Evolutionary conservation across 53 echinoderm and acorn worm genomes (phyloP), one percentile per base, ranked within the genome.

Genomic region (Hippasteria phrygiana): DNA sequence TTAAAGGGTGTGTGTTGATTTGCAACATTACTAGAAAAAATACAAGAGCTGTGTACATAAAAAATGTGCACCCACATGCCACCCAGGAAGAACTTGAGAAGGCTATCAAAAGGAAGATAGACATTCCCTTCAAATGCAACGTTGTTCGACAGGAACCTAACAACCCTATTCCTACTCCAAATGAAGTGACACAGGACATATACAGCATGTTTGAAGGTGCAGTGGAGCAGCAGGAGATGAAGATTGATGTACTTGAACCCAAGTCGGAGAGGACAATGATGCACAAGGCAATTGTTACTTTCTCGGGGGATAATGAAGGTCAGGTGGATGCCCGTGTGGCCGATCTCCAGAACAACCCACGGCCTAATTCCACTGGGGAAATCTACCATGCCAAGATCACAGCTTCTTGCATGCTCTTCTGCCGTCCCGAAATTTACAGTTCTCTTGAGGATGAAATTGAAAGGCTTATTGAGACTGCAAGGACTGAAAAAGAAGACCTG

Each of bases 211-310:
- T 90, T 43, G 64, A 46, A 0, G 90, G 81, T 1, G 36, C 71
- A 69, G 50, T 71, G 0, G 29, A 39, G 16, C 24, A 54, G 42
- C 29, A 71, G 12, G 73, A 90, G 29, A 81, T 90, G 10, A 82
- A 90, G 40, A 59, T 90, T 27, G 69, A 90, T 47, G n/a, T 90
- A 16, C 43, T 90, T 3, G 34, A 40, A 1, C 55, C 74, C 29
- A 81, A 39, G 37, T 90, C 82, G 0, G 90, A 90, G 29, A 90
- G 34, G 34, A 81, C 81, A 31, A 81, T 82, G 40, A 82, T 43
- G 45, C 71, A 79, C 22, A 90, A 81, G 63, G 90, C 81, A 14
- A 81, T 90, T 5, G 81, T 82, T 11, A 90, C 79, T 35, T 90
- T 90, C 70, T 47, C 69, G 8, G 69, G 85, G 10, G 85, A 85